Base-by-base conservation (phyloP, 2,888 invertebrate genomes). In the Eulithis testata region DNA sequence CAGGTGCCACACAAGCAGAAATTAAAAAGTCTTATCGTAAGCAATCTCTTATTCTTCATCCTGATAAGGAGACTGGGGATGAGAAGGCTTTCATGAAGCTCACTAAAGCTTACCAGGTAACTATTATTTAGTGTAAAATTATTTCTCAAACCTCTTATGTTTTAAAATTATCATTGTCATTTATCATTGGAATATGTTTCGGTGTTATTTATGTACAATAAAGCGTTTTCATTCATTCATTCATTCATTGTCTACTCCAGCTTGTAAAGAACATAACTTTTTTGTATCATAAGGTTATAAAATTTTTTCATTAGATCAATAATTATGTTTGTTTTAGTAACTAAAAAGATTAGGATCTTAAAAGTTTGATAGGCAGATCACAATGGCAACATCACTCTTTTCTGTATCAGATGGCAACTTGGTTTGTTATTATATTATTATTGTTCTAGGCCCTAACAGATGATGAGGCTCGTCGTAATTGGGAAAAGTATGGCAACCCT, bases 401-500 rank as follows among this genome's bases (percentile, higher is more conserved):
- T 31, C 1, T 31, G 31, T 31, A 31, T 2, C 1, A 21, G 21
- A 21, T 21, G 21, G 3, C 31, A 31, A 31, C 31, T 31, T 31
- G 4, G 6, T 31, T 31, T 31, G 6, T 31, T 31, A 4, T 31
- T 5, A 31, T 31, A 31, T 40, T 8, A 8, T 8, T 8, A 5
- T 40, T 40, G 40, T 81, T 82, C 57, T 70, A 96, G 94, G 99
- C 99, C 14, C 94, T 99, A 68, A 99, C 99, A 64, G 99, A 99
- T 93, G 99, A 99, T 74, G 98, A 99, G 86, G 97, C 99, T 2
- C 95, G 98, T 71, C 96, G 97, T 85, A 99, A 99, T 91, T 99
- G 99, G 98, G 99, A 99, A 85, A 98, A 98, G 86, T 99, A 99
- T 94, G 99, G 99, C 27, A 99, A 99, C 94, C 99, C 99, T 1